Percentiles rank a stretch among this genome's conserved stretches.
Conservation (phyloP, 2,888 invertebrate genomes). For the Hemistola chrysoprasaria region DNA sequence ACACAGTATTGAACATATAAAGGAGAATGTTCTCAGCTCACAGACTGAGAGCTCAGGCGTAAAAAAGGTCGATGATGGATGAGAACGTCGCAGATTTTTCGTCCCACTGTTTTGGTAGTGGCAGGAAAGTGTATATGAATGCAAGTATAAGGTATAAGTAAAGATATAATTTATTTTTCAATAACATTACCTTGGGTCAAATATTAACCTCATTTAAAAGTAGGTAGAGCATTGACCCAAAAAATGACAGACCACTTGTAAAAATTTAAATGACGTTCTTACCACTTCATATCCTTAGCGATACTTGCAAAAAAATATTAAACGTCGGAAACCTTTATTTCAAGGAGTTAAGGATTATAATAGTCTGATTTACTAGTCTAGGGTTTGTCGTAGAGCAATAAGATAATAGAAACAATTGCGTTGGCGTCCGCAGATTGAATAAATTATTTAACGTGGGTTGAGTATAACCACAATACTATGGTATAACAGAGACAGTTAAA, state of each 20-base stretch:
- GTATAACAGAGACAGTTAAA: conserved; percentile 8
- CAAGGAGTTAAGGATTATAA: conserved; percentile 40
- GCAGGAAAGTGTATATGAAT: not conserved
- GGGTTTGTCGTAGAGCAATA: conserved; percentile 39
- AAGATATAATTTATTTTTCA: too few species aligned
- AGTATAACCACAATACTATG: too few species aligned
- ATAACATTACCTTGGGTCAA: not conserved
- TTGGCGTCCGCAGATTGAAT: conserved; percentile 71
- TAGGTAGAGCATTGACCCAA: conserved; percentile 12
- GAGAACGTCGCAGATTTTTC: too few species aligned
- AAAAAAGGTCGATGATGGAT: too few species aligned
- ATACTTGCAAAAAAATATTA: conserved; percentile 27
- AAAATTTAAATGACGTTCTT: conserved; percentile 29
- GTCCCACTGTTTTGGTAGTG: too few species aligned
- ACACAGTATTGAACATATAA: conserved; percentile 7
- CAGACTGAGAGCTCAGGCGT: too few species aligned
- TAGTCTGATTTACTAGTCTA: conserved; percentile 23
- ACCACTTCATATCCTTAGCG: conserved; percentile 28
- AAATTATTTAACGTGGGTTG: conserved; percentile 64
- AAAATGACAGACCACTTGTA: conserved; percentile 25
- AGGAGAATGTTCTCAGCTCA: not conserved
- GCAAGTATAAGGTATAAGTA: too few species aligned
- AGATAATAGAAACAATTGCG: conserved; percentile 66
- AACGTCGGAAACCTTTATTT: conserved; percentile 32
- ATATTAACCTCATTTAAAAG: conserved; percentile 26